These are phyloP conservation scores for Heterotis niloticus DNA, from an alignment of 2,113 vertebrate species.

Conservation along the genomic window DNA sequence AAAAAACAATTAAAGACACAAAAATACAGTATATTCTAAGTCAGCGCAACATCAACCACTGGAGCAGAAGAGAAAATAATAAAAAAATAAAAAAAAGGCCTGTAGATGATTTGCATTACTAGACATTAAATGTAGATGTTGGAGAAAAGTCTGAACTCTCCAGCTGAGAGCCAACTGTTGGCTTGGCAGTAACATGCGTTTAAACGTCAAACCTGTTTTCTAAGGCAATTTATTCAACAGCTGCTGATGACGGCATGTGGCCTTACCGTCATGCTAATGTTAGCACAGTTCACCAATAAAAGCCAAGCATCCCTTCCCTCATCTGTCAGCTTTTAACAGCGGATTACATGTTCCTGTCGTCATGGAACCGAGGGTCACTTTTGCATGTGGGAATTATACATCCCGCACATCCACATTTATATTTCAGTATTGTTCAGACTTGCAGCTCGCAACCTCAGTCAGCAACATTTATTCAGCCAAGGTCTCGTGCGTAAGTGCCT, in stretches of 20 bases:
- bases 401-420: too few species aligned
- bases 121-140: not conserved
- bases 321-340: not conserved
- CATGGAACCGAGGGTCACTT: not conserved
- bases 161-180: constrained; percentile 17
- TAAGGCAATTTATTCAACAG: constrained; percentile 15
- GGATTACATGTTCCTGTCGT: not conserved
- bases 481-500: not conserved
- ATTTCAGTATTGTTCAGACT: too few species aligned
- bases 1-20: not conserved
- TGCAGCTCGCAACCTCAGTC: too few species aligned
- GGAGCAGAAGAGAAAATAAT: not conserved
- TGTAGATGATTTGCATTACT: not conserved
- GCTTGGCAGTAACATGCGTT: constrained; percentile 7
- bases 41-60: not conserved
- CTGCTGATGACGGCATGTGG: constrained; percentile 7
- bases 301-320: not conserved
- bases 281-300: not conserved
- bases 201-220: constrained; percentile 20
- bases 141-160: not conserved
- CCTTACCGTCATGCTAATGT: not conserved
- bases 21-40: not conserved
- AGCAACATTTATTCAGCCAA: not conserved
- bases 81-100: too few species aligned
- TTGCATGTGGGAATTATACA: too few species aligned